Evolutionary conservation across 2,113 vertebrate genomes (phyloP), one percentile per base, ranked within the genome.

Genomic region (Cyanoliseus patagonus): DNA sequence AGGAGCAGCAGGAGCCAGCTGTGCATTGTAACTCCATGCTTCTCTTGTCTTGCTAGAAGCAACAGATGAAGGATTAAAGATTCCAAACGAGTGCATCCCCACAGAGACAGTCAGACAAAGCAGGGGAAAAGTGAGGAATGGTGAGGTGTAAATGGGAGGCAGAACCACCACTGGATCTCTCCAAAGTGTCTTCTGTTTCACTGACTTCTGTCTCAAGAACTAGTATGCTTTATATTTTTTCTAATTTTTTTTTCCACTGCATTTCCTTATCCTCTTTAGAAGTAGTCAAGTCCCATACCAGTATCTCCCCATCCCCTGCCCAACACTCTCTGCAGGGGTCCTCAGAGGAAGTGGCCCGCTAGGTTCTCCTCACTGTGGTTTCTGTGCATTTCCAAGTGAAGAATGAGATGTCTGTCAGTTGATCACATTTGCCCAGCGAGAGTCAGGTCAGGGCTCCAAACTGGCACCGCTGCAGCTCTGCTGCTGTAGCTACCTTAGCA

Each of bases 281-380:
- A 76, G 20, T 2, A 72, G 16, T 20, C 46, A 61, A 57, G 23
- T 20, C 22, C n/a, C 18, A 3, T 44, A 11, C 3, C 0, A 0
- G 0, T 63, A 14, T 67, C 41, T 87, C 22, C 31, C 11, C 4
- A 70, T 70, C 47, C 22, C 55, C 17, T 25, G 76, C 27, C 61
- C 44, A 64, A 0, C 0, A 0, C 14, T 82, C 9, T 47, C 28
- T 0, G 1, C 4, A 1, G 11, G 10, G 10, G 15, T 79, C 23
- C 18, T 37, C 42, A 13, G 33, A 88, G 17, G 31, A 64, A 37
- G 42, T 11, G 14, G 22, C 62, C 17, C n/a, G 18, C 28, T 85
- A 4, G 23, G 10, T 81, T 76, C 27, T 70, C 22, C 53, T 86
- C 1, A 0, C 7, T 30, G 37, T 55, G 37, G 3, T 49, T 69